phyloP scores from a whole-genome alignment of 2,888 invertebrate species.

The Alviniconcha strummeri region DNA sequence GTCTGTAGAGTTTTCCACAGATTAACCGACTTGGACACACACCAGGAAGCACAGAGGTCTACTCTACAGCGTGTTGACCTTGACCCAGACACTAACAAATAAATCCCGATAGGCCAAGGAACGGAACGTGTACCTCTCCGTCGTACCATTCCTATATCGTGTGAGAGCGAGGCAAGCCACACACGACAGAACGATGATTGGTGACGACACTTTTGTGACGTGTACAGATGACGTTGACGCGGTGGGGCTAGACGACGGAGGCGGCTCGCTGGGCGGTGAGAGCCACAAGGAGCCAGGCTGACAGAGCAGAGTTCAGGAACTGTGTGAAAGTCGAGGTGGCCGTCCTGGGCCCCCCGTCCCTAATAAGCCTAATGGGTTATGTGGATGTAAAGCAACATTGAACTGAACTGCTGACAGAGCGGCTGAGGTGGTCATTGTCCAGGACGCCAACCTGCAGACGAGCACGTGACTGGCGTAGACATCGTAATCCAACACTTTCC shows the following conservation, averaged over 20 bases:
- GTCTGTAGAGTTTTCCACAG: too few species aligned
- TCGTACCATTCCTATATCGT: slow-evolving; percentile 46
- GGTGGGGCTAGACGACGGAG: slow-evolving; percentile 55
- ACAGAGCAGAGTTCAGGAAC: not conserved
- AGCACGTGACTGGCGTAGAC: not conserved
- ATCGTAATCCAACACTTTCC: not conserved
- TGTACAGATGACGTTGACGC: slow-evolving; percentile 48
- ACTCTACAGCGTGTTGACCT: too few species aligned
- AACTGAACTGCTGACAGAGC: slow-evolving; percentile 35
- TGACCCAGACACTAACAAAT: too few species aligned
- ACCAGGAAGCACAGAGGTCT: too few species aligned
- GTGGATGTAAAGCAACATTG: too few species aligned
- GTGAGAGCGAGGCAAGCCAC: slow-evolving; percentile 46
- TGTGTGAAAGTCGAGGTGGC: too few species aligned
- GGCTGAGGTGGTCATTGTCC: slow-evolving; percentile 27
- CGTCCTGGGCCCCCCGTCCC: too few species aligned
- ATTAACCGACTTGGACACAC: not conserved
- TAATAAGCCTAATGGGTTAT: too few species aligned
- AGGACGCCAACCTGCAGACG: slow-evolving; percentile 32
- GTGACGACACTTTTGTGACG: slow-evolving; percentile 37
- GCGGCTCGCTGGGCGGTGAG: slow-evolving; percentile 58
- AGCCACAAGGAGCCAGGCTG: slow-evolving; percentile 36
- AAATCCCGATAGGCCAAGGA: too few species aligned
- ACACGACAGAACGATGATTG: slow-evolving; percentile 38
- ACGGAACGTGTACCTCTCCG: too few species aligned